Conservation (phyloP, 2,888 invertebrate genomes). For the Drosophila tripunctata region DNA sequence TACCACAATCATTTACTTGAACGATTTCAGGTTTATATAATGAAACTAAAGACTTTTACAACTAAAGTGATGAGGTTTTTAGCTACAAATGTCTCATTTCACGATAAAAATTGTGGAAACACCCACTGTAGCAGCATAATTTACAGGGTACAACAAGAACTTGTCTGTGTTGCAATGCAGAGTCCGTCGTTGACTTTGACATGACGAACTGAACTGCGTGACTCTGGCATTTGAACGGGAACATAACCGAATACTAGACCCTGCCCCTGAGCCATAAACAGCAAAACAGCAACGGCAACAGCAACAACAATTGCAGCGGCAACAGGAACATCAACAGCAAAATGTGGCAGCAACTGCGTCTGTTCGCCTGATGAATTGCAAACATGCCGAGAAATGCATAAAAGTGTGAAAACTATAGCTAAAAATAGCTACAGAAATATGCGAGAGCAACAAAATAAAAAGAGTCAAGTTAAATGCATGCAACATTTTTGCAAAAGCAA, state of each 20-base stretch:
- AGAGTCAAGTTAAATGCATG: constrained; percentile 16
- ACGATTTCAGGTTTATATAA: too few species aligned
- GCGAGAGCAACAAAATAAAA: constrained; percentile 4
- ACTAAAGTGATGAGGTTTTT: too few species aligned
- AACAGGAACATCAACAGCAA: constrained; percentile 17
- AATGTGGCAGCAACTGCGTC: constrained; percentile 17
- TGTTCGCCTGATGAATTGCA: constrained; percentile 64
- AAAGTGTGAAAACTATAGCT: constrained; percentile 64
- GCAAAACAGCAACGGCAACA: constrained; percentile 29
- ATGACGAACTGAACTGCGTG: constrained; percentile 78
- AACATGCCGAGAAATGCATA: constrained; percentile 58
- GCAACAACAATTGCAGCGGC: constrained; percentile 22
- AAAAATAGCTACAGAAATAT: constrained; percentile 53
- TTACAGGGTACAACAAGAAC: constrained; percentile 21
- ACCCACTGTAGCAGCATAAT: neutral
- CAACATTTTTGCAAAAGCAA: constrained; percentile 33
- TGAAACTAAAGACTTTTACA: too few species aligned
- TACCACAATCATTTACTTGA: too few species aligned
- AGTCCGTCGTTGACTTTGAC: constrained; percentile 74
- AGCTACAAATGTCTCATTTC: too few species aligned
- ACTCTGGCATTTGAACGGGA: constrained; percentile 63
- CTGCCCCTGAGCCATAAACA: constrained; percentile 58
- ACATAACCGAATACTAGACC: constrained; percentile 26
- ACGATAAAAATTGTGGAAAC: neutral
- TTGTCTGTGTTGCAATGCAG: constrained; percentile 30